phyloP scores from a whole-genome alignment of 2,888 invertebrate species.

The Tridacna crocea region DNA sequence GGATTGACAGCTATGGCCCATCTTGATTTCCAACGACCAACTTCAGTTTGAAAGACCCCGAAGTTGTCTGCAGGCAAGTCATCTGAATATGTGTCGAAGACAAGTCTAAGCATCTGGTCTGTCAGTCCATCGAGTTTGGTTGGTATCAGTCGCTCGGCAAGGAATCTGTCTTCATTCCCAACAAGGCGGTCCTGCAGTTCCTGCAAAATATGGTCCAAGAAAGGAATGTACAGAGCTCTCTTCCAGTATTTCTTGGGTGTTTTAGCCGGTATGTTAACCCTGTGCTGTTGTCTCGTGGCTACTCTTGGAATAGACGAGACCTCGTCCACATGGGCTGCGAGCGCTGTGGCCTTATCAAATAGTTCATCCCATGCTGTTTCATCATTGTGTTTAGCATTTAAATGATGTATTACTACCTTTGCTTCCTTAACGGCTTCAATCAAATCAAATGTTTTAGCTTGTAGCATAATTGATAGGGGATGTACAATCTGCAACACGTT shows the following conservation, averaged over 20 bases:
- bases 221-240: constrained; percentile 10
- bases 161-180: background rate
- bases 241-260: constrained; percentile 19
- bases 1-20: constrained; percentile 5
- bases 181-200: constrained; percentile 30
- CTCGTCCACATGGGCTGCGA: too few relatives aligned
- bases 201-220: constrained; percentile 27
- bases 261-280: constrained; percentile 8
- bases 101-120: background rate
- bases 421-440: too few relatives aligned
- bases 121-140: too few relatives aligned
- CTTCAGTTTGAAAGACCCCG: constrained; percentile 5
- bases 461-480: too few relatives aligned
- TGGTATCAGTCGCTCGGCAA: constrained; percentile 18
- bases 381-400: background rate
- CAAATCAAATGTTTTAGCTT: too few relatives aligned
- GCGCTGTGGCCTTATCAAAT: background rate
- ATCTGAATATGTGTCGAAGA: background rate
- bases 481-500: too few relatives aligned
- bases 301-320: background rate
- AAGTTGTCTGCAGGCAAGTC: constrained; percentile 9
- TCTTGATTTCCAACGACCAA: constrained; percentile 22
- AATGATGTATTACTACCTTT: too few relatives aligned
- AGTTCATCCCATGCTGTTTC: constrained; percentile 11
- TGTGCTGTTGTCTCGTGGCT: background rate